Conservation (phyloP, 2,888 invertebrate species). For the Tetanocera ferruginea region DNA sequence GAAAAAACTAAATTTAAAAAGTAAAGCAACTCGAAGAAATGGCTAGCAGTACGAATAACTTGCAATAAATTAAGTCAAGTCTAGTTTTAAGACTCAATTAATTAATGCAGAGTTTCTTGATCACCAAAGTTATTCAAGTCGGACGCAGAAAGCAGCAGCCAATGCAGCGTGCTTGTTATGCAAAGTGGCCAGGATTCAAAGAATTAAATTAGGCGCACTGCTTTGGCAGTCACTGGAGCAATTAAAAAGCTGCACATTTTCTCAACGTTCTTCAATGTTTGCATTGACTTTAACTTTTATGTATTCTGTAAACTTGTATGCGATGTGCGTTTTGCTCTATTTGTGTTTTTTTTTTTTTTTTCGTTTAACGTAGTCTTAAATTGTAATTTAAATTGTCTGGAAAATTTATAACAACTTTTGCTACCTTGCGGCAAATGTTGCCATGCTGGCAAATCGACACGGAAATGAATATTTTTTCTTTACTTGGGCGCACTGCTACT, state of each 20-base stretch:
- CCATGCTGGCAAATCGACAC: no score
- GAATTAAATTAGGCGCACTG: slow-evolving; percentile 3
- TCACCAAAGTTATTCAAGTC: neutral
- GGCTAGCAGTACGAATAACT: neutral
- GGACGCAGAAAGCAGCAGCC: neutral
- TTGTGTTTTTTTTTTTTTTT: no score
- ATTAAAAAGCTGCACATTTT: no score
- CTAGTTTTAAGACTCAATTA: slow-evolving; percentile 30
- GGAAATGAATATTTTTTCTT: neutral
- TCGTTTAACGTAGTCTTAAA: no score
- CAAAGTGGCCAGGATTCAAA: neutral
- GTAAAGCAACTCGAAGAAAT: neutral
- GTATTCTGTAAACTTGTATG: no score
- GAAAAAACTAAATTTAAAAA: neutral
- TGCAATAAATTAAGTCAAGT: slow-evolving; percentile 10
- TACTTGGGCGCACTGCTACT: neutral
- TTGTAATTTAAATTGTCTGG: neutral
- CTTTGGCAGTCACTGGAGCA: neutral
- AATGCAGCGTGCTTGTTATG: neutral
- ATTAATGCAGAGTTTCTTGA: slow-evolving; percentile 5
- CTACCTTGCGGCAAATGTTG: neutral
- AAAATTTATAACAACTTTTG: neutral
- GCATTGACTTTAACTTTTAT: no score
- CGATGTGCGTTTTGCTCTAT: no score
- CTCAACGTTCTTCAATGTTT: no score